phyloP scores from a whole-genome alignment of 2,797 vertebrate species.

The Pangasius larnaudii region DNA sequence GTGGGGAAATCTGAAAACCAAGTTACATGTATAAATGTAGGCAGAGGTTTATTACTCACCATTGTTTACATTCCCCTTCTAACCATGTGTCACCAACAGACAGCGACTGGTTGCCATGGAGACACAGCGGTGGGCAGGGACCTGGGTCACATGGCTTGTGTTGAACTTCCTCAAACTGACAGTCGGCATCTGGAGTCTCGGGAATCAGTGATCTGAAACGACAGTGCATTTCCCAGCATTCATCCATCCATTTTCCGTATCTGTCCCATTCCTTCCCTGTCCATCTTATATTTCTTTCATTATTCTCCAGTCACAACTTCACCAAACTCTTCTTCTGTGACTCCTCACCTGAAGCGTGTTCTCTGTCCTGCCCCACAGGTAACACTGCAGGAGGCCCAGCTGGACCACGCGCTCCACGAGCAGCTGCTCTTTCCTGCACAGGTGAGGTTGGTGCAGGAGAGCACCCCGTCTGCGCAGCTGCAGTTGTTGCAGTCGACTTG shows the following conservation, averaged over 20 bases:
- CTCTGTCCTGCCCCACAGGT: slow-evolving; percentile 79
- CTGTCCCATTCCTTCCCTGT: neutral
- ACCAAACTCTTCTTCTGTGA: neutral
- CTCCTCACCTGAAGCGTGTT: slow-evolving; percentile 82
- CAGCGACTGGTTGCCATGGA: slow-evolving; percentile 68
- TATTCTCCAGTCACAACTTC: neutral
- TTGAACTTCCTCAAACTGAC: slow-evolving; percentile 82
- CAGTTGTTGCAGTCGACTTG: slow-evolving; percentile 84
- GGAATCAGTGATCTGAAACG: slow-evolving; percentile 77
- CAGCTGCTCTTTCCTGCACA: slow-evolving; percentile 76
- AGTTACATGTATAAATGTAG: neutral
- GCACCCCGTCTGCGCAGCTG: slow-evolving; percentile 78
- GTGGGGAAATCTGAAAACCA: neutral
- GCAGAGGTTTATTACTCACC: slow-evolving; percentile 72
- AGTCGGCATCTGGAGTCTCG: slow-evolving; percentile 69
- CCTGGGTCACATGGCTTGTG: slow-evolving; percentile 78
- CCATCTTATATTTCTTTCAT: neutral
- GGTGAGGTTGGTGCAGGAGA: slow-evolving; percentile 78
- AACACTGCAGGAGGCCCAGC: slow-evolving; percentile 83
- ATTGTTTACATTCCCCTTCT: slow-evolving; percentile 84
- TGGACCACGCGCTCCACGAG: slow-evolving; percentile 86
- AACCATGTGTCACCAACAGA: slow-evolving; percentile 84
- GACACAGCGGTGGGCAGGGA: slow-evolving; percentile 82
- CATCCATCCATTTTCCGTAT: neutral
- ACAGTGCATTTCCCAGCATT: slow-evolving; percentile 1